Conservation (phyloP, 2,888 invertebrate species). For the Melipona bicolor region DNA sequence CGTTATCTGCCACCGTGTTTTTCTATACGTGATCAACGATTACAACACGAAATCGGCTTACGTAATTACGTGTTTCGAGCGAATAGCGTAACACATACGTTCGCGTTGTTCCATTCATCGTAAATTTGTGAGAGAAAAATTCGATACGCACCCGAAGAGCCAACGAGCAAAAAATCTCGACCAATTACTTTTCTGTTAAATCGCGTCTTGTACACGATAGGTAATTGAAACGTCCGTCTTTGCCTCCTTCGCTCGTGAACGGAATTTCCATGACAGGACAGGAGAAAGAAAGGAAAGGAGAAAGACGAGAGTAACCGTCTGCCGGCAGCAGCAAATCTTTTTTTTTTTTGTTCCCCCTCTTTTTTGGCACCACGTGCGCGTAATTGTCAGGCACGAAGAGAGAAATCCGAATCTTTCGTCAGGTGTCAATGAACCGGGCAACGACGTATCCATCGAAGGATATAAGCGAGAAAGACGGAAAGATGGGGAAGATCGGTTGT, state of each 20-base stretch:
- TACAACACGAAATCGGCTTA: neutral
- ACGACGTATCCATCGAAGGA: conserved; percentile 72
- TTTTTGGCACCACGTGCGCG: conserved; percentile 67
- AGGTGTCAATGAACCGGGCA: conserved; percentile 80
- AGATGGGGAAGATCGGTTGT: conserved; percentile 32
- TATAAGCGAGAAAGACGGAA: conserved; percentile 69
- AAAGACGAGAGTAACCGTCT: conserved; percentile 26
- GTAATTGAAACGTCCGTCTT: conserved; percentile 28
- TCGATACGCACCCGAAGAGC: too few species aligned
- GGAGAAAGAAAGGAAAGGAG: neutral
- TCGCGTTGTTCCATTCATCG: neutral
- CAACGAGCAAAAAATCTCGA: neutral
- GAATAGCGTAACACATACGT: neutral
- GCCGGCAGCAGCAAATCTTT: conserved; percentile 48
- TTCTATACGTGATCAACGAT: neutral
- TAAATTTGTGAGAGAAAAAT: neutral
- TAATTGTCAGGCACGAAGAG: conserved; percentile 71
- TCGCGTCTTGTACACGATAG: conserved; percentile 11
- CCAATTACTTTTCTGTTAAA: neutral
- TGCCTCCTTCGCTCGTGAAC: neutral
- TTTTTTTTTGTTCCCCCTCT: too few species aligned
- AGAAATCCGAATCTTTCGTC: conserved; percentile 78
- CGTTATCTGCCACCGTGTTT: conserved; percentile 24
- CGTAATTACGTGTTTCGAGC: conserved; percentile 21
- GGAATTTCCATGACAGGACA: conserved; percentile 40